Evolutionary conservation across 2,113 vertebrate species (phyloP).

Genomic region (Carassius carassius): DNA sequence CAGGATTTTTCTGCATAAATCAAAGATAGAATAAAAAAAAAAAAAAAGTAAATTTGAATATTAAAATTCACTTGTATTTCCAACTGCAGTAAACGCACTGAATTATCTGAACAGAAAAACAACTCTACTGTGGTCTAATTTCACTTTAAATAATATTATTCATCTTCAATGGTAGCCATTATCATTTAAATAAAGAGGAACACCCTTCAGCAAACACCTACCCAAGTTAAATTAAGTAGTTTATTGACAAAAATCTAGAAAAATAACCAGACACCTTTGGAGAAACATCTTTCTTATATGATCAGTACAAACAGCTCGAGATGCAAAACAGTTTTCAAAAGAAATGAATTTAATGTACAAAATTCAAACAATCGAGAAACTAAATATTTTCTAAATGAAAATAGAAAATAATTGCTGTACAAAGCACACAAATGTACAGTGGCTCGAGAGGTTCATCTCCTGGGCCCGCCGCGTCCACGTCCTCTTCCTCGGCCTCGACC

Average conservation of each 20-base stretch:
- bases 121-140: too few relatives aligned
- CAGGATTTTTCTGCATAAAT: too few relatives aligned
- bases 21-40: too few relatives aligned
- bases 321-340: conserved; percentile 26
- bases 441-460: conserved; percentile 80
- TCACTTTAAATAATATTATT: too few relatives aligned
- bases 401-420: conserved; percentile 77
- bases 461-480: conserved; percentile 86
- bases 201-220: background rate
- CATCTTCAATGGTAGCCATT: background rate
- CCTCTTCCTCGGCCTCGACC: conserved; percentile 92
- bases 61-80: too few relatives aligned
- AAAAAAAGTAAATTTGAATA: too few relatives aligned
- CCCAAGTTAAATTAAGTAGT: background rate
- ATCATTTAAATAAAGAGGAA: rapidly evolving
- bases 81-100: background rate
- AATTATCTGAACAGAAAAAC: too few relatives aligned
- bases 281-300: background rate
- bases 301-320: background rate
- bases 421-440: conserved; percentile 70
- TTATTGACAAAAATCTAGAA: background rate
- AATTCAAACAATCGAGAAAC: conserved; percentile 60
- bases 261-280: background rate
- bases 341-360: conserved; percentile 76
- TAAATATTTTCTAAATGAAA: conserved; percentile 59